Percentiles rank a stretch among this genome's conserved stretches.
These are phyloP conservation scores for Taenioides sp. DNA, from an alignment of 2,797 vertebrate species.

Conservation along the genomic window DNA sequence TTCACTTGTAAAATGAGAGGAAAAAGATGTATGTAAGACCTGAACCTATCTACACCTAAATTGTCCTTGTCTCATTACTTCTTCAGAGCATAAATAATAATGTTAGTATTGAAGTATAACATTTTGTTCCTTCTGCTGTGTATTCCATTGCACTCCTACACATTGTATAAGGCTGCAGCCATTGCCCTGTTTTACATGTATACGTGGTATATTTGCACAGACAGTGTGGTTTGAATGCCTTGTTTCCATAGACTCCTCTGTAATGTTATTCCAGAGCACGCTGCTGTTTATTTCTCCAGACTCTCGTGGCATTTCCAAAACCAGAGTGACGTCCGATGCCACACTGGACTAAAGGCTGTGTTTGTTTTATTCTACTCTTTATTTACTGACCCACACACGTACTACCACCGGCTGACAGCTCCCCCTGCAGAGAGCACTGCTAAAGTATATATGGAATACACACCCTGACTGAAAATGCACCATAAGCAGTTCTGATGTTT, in stretches of 20 bases:
- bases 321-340: conserved; percentile 21
- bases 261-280: conserved; percentile 22
- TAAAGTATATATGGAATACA: conserved; percentile 33
- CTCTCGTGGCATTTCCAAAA: conserved; percentile 44
- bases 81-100: no score
- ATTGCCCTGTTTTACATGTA: not conserved
- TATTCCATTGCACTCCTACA: not conserved
- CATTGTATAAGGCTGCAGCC: not conserved
- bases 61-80: no score
- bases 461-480: conserved; percentile 32
- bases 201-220: conserved; percentile 12
- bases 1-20: no score
- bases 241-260: conserved; percentile 42
- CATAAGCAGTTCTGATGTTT: not conserved
- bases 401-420: not conserved
- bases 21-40: no score
- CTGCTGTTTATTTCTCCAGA: conserved; percentile 48
- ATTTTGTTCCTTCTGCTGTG: not conserved
- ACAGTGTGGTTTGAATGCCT: conserved; percentile 20
- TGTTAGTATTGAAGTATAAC: no score
- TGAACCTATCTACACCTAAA: no score
- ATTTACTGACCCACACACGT: conserved; percentile 42
- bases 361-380: conserved; percentile 23
- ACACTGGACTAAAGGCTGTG: conserved; percentile 36
- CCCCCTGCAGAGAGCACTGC: conserved; percentile 18